A percentile compares a stretch with the other conserved stretches of the same genome.
Evolutionary conservation across 2,113 vertebrate genomes (phyloP).

Genomic region (Podiceps cristatus): DNA sequence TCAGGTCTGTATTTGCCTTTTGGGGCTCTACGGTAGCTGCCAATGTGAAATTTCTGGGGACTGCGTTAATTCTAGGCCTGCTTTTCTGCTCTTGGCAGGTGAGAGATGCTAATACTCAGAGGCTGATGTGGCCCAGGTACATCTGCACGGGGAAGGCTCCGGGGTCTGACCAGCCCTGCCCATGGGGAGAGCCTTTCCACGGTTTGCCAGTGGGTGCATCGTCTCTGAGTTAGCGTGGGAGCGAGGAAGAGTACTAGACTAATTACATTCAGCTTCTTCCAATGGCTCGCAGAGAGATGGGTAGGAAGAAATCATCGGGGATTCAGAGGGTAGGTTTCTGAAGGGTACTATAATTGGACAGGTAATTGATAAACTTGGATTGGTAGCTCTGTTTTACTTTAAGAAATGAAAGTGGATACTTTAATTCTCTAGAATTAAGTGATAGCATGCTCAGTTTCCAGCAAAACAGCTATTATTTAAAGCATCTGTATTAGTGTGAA

Average conservation of each 20-base stretch:
- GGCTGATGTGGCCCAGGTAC: background rate
- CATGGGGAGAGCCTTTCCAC: background rate
- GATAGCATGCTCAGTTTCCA: background rate
- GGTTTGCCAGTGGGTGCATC: background rate
- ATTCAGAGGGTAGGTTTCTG: background rate
- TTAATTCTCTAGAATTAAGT: background rate
- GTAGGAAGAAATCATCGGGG: background rate
- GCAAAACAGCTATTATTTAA: background rate
- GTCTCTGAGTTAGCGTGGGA: background rate
- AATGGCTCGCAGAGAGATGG: background rate
- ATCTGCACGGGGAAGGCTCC: background rate
- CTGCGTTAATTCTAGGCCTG: background rate
- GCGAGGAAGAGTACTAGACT: background rate
- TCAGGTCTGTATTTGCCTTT: background rate
- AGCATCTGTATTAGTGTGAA: background rate
- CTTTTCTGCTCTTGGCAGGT: background rate
- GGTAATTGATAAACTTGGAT: background rate
- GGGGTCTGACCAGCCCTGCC: background rate
- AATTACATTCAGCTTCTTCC: background rate
- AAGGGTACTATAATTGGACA: background rate
- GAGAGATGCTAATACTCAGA: background rate
- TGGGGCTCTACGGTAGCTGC: background rate
- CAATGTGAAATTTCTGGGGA: background rate
- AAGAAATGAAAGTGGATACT: background rate
- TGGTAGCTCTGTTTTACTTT: background rate